Percentiles rank a stretch among this genome's conserved stretches.
phyloP scores from a whole-genome alignment of 2,888 invertebrate genomes.

The Andrena minutula region DNA sequence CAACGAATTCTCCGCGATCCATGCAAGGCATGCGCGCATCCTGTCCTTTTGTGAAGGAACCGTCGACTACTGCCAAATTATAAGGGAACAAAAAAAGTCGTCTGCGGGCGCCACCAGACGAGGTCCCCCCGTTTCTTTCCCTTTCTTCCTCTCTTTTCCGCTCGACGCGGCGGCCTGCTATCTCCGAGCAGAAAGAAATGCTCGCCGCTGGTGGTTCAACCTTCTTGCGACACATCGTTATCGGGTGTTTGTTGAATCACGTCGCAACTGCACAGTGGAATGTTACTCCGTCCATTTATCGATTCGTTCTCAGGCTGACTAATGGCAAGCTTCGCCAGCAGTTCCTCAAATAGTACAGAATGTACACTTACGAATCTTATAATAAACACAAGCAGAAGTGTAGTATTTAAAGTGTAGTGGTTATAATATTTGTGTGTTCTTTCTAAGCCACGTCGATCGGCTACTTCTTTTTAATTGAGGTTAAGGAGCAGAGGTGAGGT shows the following conservation, averaged over 20 bases:
- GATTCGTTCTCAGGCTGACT: not conserved
- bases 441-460: too few relatives aligned
- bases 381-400: too few relatives aligned
- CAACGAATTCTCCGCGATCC: slow-evolving; percentile 58
- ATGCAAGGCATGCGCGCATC: slow-evolving; percentile 57
- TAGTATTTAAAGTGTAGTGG: too few relatives aligned
- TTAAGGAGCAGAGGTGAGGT: too few relatives aligned
- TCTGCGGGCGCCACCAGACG: slow-evolving; percentile 67
- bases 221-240: slow-evolving; percentile 13
- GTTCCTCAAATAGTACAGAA: too few relatives aligned
- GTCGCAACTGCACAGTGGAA: not conserved
- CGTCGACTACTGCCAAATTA: slow-evolving; percentile 61
- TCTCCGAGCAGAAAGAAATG: slow-evolving; percentile 32
- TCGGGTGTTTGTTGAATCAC: slow-evolving; percentile 12
- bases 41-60: slow-evolving; percentile 54
- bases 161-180: slow-evolving; percentile 47
- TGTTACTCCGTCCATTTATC: not conserved
- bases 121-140: slow-evolving; percentile 17
- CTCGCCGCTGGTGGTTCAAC: slow-evolving; percentile 14
- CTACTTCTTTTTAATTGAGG: too few relatives aligned
- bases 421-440: too few relatives aligned
- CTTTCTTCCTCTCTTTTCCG: slow-evolving; percentile 29
- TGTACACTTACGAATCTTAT: too few relatives aligned
- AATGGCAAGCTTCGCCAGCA: not conserved
- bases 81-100: slow-evolving; percentile 60